Percentiles rank a stretch among this genome's conserved stretches.
Conservation (phyloP, 2,113 vertebrate genomes). For the Sebastes schlegelii region DNA sequence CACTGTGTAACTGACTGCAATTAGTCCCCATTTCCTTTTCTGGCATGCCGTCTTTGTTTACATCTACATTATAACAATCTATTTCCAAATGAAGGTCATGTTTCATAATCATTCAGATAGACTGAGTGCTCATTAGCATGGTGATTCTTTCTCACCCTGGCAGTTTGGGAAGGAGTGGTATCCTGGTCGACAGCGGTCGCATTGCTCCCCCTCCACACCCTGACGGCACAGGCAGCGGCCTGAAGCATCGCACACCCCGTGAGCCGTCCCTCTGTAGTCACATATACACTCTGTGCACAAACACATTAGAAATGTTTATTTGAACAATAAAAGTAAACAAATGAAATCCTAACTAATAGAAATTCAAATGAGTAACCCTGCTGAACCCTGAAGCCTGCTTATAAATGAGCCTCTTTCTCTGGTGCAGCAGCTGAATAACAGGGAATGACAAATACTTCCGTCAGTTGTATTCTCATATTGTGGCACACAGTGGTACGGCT, state of each 20-base stretch:
- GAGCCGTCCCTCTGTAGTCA: constrained; percentile 81
- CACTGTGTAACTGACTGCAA: background rate
- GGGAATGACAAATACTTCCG: constrained; percentile 25
- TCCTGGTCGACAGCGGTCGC: constrained; percentile 85
- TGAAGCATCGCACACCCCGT: constrained; percentile 79
- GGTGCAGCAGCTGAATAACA: constrained; percentile 13
- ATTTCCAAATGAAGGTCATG: too few relatives aligned
- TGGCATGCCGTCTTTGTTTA: background rate
- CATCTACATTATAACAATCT: background rate
- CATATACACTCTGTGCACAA: constrained; percentile 87
- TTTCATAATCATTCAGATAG: too few relatives aligned
- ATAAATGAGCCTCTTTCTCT: constrained; percentile 29
- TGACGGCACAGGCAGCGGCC: constrained; percentile 89
- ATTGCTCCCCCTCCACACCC: constrained; percentile 82
- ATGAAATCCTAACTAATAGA: background rate
- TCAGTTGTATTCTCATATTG: constrained; percentile 27
- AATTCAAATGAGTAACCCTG: constrained; percentile 24
- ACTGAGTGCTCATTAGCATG: too few relatives aligned
- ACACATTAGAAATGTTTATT: constrained; percentile 22
- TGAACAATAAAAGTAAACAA: background rate
- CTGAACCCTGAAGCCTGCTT: constrained; percentile 5
- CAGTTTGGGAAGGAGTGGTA: constrained; percentile 87
- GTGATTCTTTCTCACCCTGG: background rate
- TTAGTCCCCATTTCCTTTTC: background rate
- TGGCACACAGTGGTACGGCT: constrained; percentile 45